Base-by-base conservation (phyloP, 2,113 vertebrate species). In the Carlito syrichta region DNA sequence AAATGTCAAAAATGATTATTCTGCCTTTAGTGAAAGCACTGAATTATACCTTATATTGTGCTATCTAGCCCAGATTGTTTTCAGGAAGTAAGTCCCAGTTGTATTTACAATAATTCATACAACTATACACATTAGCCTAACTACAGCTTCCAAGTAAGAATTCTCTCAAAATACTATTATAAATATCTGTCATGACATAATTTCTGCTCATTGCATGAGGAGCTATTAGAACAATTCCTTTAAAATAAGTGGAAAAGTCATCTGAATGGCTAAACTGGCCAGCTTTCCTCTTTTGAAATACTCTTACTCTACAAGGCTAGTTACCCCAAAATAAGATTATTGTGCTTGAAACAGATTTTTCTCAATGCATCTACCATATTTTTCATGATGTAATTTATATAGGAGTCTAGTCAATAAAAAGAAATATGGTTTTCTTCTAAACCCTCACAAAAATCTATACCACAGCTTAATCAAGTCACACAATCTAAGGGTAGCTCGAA, bases 301-400 rank as follows among this genome's bases (percentile, higher is more conserved):
- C 48, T 38, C 35, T 32, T 30, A 6, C 23, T 76, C 30, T 23
- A 83, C 62, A 83, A 78, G 25, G 32, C 35, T 73, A n/a, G 78
- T 48, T 88, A 86, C 66, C 79, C 77, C 77, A 40, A 93, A 97
- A 93, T 92, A 95, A 91, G 95, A 94, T 87, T 96, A 89, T 32
- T 93, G 43, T 94, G 84, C 68, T 93, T 94, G 43, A 97, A 97
- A 94, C 58, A 13, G 82, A 83, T 86, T 97, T 97, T 88, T 97
- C 78, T 86, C 76, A 32, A 63, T 73, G 62, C 76, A 78, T 22
- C 90, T 85, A 87, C 77, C 45, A 60, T 86, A 93, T 90, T 98
- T 97, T 97, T 95, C 97, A 98, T 84, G 97, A 97, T 92, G 84
- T 86, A 98, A 97, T 97, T 97, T 97, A 97, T 97, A 97, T 81